Conservation (phyloP, 2,888 invertebrate species). For the Nebria brevicollis region DNA sequence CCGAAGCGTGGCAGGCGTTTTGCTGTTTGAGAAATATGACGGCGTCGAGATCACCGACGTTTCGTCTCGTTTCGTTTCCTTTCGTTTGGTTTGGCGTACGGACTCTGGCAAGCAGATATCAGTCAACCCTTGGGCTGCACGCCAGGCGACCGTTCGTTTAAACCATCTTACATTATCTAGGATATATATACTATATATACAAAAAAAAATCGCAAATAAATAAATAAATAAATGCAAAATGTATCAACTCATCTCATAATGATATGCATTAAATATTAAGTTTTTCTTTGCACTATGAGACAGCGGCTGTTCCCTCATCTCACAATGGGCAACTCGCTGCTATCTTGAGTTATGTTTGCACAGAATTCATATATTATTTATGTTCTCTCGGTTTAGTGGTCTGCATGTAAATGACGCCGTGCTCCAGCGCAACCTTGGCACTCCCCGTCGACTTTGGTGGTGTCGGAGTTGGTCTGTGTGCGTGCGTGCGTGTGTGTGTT, state of each 20-base stretch:
- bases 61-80: neutral
- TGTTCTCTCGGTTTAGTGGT: constrained; percentile 47
- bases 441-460: constrained; percentile 5
- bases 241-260: constrained; percentile 15
- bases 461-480: neutral
- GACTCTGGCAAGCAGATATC: constrained; percentile 54
- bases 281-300: constrained; percentile 25
- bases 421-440: constrained; percentile 29
- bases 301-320: constrained; percentile 22
- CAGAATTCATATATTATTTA: constrained; percentile 49
- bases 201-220: neutral
- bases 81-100: constrained; percentile 19
- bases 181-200: constrained; percentile 2
- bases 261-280: constrained; percentile 36
- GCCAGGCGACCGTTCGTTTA: constrained; percentile 47
- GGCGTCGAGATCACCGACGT: constrained; percentile 26
- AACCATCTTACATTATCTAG: neutral
- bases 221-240: neutral
- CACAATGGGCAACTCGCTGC: constrained; percentile 25
- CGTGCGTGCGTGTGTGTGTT: neutral
- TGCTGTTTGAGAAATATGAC: neutral
- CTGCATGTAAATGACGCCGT: constrained; percentile 46
- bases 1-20: neutral
- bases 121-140: constrained; percentile 54
- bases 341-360: constrained; percentile 46